Evolutionary conservation across 2,797 vertebrate species (phyloP).

Genomic region (Falco columbarius): DNA sequence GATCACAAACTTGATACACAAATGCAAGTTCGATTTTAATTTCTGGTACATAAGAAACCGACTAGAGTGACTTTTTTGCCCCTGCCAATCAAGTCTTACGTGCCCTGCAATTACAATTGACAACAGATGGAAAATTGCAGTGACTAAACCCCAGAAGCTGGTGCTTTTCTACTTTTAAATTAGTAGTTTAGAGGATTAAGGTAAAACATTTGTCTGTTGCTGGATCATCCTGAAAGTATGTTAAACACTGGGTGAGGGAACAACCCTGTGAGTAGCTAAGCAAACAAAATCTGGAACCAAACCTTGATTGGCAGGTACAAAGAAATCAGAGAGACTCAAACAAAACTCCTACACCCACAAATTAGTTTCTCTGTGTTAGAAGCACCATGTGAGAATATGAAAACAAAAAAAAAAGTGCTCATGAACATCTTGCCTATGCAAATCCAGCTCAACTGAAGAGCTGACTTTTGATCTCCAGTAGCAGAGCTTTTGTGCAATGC

Average conservation of each 20-base stretch:
- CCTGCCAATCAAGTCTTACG: not conserved
- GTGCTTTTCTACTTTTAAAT: not conserved
- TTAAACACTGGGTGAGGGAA: not conserved
- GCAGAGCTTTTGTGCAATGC: not conserved
- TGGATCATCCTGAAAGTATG: not conserved
- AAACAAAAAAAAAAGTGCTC: not conserved
- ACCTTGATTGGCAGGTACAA: not conserved
- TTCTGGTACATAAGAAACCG: not conserved
- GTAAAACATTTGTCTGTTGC: slow-evolving; percentile 4
- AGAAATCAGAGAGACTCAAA: not conserved
- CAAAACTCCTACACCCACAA: not conserved
- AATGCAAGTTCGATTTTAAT: not conserved
- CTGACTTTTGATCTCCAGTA: not conserved
- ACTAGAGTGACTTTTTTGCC: not conserved
- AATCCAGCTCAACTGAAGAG: not conserved
- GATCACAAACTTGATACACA: not conserved
- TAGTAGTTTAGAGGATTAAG: not conserved
- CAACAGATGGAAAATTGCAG: not conserved
- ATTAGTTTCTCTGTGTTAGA: not conserved
- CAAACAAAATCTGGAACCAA: not conserved
- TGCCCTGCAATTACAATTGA: not conserved
- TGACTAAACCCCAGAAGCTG: not conserved
- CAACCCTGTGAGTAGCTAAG: not conserved
- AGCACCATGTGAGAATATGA: not conserved
- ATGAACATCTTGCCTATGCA: not conserved